Evolutionary conservation across 2,888 invertebrate species (phyloP).

Genomic region (Drosophila ustulata): DNA sequence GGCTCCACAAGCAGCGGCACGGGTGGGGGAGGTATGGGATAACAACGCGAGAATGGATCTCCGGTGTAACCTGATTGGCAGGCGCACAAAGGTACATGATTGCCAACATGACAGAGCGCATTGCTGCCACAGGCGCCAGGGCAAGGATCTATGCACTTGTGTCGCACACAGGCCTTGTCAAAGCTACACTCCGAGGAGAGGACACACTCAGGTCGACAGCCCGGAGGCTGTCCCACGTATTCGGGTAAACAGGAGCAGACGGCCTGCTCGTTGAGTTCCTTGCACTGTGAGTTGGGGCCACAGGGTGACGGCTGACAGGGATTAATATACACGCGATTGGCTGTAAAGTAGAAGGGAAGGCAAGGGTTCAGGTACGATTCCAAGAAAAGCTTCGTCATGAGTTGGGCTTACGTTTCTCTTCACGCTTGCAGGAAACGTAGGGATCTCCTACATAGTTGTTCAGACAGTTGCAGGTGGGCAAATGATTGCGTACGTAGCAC

Average conservation of each 20-base stretch:
- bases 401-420: conserved; percentile 85
- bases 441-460: conserved; percentile 91
- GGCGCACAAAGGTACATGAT: conserved; percentile 90
- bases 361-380: conserved; percentile 14
- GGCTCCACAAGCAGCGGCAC: conserved; percentile 67
- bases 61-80: conserved; percentile 89
- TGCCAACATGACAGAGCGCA: conserved; percentile 89
- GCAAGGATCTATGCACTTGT: conserved; percentile 90
- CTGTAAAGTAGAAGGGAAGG: conserved; percentile 33
- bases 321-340: conserved; percentile 77
- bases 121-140: conserved; percentile 89
- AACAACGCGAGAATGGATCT: conserved; percentile 89
- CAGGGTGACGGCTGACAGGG: conserved; percentile 88
- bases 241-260: conserved; percentile 89
- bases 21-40: conserved; percentile 83
- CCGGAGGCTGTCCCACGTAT: conserved; percentile 90
- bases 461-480: conserved; percentile 89
- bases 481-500: conserved; percentile 90
- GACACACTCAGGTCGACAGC: conserved; percentile 90
- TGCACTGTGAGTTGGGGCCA: conserved; percentile 92
- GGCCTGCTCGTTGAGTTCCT: conserved; percentile 88
- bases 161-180: conserved; percentile 88
- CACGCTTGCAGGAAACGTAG: conserved; percentile 87
- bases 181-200: conserved; percentile 88
- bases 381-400: neutral